These are phyloP conservation scores for Cephalopterus ornatus DNA, from an alignment of 2,113 vertebrate genomes.

Conservation along the genomic window DNA sequence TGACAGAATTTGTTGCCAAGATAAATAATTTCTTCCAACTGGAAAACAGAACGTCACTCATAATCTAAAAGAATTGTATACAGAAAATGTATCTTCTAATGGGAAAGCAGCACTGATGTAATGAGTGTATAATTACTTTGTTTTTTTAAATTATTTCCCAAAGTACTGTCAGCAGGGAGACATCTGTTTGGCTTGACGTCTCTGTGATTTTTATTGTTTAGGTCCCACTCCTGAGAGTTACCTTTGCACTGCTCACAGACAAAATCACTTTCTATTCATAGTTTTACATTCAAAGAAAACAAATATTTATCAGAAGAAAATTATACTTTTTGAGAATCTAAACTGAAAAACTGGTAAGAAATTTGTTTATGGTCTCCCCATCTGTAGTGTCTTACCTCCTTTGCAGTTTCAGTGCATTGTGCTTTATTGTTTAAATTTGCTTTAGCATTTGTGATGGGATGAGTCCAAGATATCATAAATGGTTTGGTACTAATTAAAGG, in stretches of 20 bases:
- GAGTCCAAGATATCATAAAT: neutral
- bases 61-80: neutral
- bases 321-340: neutral
- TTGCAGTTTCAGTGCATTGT: neutral
- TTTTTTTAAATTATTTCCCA: neutral
- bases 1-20: neutral
- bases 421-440: neutral
- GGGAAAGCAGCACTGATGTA: neutral
- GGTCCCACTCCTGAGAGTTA: neutral
- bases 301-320: neutral
- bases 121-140: conserved; percentile 14
- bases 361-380: neutral
- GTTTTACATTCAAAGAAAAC: neutral
- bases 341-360: neutral
- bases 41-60: conserved; percentile 35
- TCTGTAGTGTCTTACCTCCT: neutral
- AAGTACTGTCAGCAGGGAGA: neutral
- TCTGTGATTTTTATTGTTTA: neutral
- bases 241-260: neutral
- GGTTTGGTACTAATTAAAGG: neutral
- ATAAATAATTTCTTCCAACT: conserved; percentile 17
- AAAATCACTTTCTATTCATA: neutral
- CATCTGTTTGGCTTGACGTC: neutral
- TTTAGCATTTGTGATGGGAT: neutral
- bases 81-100: neutral